phyloP scores from a whole-genome alignment of 1,140 invertebrate genomes.

The Periplaneta americana region DNA sequence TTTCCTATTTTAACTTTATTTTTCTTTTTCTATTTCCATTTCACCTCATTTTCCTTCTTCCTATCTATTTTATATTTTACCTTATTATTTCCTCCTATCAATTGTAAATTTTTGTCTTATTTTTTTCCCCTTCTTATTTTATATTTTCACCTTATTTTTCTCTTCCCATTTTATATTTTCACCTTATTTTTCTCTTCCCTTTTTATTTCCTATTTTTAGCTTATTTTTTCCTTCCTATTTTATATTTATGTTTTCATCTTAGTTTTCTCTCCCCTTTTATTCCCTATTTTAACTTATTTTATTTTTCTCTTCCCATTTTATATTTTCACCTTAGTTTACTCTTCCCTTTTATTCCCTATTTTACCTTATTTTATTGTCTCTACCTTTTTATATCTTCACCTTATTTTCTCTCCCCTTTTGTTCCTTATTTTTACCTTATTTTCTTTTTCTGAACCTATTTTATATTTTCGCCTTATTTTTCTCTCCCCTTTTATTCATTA shows the following conservation, averaged over 20 bases:
- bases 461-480: not conserved
- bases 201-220: not conserved
- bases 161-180: not conserved
- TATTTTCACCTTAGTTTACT: not conserved
- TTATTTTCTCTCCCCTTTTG: not conserved
- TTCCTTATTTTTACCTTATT: not conserved
- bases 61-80: not conserved
- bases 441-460: not conserved
- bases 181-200: not conserved
- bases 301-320: not conserved
- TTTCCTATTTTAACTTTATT: not conserved
- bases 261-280: not conserved
- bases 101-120: not conserved
- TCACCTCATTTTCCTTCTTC: too few species aligned
- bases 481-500: not conserved
- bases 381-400: not conserved
- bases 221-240: not conserved
- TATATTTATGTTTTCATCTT: not conserved
- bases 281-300: not conserved
- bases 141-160: not conserved
- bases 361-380: not conserved
- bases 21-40: not conserved
- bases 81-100: not conserved
- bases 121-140: not conserved
- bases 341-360: not conserved